Percentiles rank a stretch among this genome's conserved stretches.
These are phyloP conservation scores for Asarcornis scutulata DNA, from an alignment of 2,113 vertebrate genomes.

Conservation along the genomic window DNA sequence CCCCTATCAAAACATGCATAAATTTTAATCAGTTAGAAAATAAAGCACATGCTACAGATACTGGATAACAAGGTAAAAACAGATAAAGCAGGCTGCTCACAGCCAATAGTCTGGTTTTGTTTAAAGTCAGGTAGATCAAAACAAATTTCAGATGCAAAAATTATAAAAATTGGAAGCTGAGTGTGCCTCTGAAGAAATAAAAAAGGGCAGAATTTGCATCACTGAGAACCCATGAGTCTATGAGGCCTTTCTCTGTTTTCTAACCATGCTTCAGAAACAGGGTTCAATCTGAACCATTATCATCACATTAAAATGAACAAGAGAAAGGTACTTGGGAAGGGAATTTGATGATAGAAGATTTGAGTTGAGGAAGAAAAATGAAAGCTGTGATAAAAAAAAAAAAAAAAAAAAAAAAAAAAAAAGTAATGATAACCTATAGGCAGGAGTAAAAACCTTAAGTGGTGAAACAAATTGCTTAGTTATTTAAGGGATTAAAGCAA, in stretches of 20 bases:
- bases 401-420: not conserved
- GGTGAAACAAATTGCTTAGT: not conserved
- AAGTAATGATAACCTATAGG: not conserved
- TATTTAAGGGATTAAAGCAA: slow-evolving; percentile 30
- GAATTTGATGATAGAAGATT: not conserved
- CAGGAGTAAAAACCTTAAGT: not conserved
- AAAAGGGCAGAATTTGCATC: not conserved
- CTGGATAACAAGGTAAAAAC: not conserved
- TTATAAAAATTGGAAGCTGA: not conserved
- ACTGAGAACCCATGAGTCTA: not conserved
- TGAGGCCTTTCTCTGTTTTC: not conserved
- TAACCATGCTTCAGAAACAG: not conserved
- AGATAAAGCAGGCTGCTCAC: not conserved
- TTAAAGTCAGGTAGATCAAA: not conserved
- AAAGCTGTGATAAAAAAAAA: not conserved
- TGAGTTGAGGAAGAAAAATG: not conserved
- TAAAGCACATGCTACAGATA: not conserved
- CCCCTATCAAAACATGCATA: not conserved
- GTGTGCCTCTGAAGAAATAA: not conserved
- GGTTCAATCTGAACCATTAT: not conserved
- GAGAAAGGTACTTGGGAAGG: not conserved
- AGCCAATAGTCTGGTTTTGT: not conserved
- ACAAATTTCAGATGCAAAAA: not conserved
- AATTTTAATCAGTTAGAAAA: not conserved
- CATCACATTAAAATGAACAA: not conserved